phyloP scores from a whole-genome alignment of 2,113 vertebrate species.

The Physeter macrocephalus region DNA sequence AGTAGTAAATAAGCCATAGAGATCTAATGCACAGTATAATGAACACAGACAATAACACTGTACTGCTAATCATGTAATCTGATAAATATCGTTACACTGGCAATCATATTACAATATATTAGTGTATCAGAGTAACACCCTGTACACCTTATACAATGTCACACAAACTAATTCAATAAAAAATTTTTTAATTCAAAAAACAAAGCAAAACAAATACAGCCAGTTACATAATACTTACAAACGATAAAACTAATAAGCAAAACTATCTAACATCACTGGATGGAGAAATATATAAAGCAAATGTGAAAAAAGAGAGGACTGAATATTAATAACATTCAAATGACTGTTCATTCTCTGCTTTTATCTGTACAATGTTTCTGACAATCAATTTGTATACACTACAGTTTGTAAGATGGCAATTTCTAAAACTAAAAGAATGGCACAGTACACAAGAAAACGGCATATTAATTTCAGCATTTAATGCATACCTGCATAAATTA shows the following conservation, averaged over 20 bases:
- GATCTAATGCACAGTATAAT: not conserved
- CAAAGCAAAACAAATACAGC: not conserved
- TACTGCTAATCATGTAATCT: not conserved
- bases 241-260: not conserved
- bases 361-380: not conserved
- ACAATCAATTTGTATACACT: constrained; percentile 2
- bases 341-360: not conserved
- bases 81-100: not conserved
- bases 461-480: constrained; percentile 29
- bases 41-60: not conserved
- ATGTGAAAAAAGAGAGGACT: constrained; percentile 4
- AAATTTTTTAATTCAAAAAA: not conserved
- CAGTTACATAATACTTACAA: not conserved
- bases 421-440: constrained; percentile 15
- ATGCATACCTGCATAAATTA: constrained; percentile 95
- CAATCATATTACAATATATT: not conserved
- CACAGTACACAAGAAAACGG: not conserved
- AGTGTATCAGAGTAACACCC: not conserved
- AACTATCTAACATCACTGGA: not conserved
- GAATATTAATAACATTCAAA: constrained; percentile 18
- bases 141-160: not conserved
- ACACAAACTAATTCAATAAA: not conserved
- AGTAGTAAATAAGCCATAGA: not conserved
- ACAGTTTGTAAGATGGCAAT: not conserved
- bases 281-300: not conserved